Base-by-base conservation (phyloP, 2,113 vertebrate species). In the Saccopteryx leptura region DNA sequence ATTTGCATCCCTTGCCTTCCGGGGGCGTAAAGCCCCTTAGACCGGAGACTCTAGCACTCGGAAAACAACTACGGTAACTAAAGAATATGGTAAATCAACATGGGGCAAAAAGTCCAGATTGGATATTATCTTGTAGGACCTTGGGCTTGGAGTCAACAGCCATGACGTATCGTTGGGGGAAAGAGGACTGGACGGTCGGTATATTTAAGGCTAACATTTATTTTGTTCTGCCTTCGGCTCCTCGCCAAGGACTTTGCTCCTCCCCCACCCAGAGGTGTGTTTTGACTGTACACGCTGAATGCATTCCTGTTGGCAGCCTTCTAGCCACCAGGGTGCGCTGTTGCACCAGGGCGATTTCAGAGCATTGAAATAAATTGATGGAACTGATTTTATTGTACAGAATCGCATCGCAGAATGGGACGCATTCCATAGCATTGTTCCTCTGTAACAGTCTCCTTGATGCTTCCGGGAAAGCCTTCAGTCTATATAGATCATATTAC, bases 301-400 rank as follows among this genome's bases (percentile, higher is more conserved):
- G 21, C 58, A 33, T n/a, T 28, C 54, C 60, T 8, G 7, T 63
- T 9, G 0, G 17, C 18, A 33, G 48, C 28, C 56, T 65, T 18
- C 10, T 26, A 23, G 52, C 75, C 97, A 48, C 83, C 54, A 88
- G 96, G 65, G 93, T 1, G 92, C 80, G 71, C 97, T 90, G 90
- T 65, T 66, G 48, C 66, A 0, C 83, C 87, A 11, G n/a, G 2
- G 11, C 26, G 68, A 48, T 24, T 71, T 71, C 78, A 10, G 33
- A 17, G 21, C 65, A 18, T 9, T 50, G 65, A 46, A 58, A 4
- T 4, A 4, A 19, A 39, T 39, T 4, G 0, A 7, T 0, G 7
- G 39, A 23, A 23, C 24, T 4, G 46, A 66, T 50, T 46, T 52
- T n/a, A 21, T 79, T 19, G 17, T 1, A 9, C 39, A 58, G 17